phyloP scores from a whole-genome alignment of 2,113 vertebrate species.

The Leucoraja erinaceus region DNA sequence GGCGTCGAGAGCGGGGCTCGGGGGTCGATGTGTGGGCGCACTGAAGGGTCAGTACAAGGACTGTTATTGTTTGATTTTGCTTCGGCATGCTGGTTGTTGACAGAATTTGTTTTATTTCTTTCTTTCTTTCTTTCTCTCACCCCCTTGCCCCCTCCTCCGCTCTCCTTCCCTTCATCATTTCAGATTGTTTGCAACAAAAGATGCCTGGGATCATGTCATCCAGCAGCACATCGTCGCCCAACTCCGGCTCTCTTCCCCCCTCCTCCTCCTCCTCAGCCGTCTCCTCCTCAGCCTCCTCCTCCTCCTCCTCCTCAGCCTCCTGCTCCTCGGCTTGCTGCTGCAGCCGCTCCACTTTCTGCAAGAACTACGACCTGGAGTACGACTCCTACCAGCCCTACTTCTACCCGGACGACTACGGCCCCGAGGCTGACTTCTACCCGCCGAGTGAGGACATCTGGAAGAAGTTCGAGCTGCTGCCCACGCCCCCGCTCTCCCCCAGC shows the following conservation, averaged over 20 bases:
- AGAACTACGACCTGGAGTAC: constrained; percentile 93
- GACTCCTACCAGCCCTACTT: constrained; percentile 96
- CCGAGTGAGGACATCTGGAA: constrained; percentile 99
- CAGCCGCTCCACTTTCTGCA: constrained; percentile 53
- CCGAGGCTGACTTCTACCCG: constrained; percentile 86
- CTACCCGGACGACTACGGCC: constrained; percentile 92
- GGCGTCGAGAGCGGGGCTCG: background rate
- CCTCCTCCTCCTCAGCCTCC: background rate
- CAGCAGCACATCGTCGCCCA: constrained; percentile 29
- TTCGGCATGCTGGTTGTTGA: background rate
- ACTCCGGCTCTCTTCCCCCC: constrained; percentile 14
- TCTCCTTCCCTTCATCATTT: background rate
- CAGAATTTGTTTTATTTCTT: background rate
- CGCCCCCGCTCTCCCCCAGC: constrained; percentile 92
- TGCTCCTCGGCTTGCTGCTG: background rate
- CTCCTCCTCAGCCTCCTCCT: constrained; percentile 41
- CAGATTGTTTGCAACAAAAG: background rate
- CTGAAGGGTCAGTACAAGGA: background rate
- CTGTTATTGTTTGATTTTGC: background rate
- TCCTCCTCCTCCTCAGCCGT: constrained; percentile 38
- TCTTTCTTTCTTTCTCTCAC: background rate
- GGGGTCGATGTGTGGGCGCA: background rate
- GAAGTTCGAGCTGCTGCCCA: constrained; percentile 95
- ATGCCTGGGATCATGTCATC: constrained; percentile 35
- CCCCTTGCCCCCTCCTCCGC: background rate